Conservation (phyloP, 2,113 vertebrate species). For the Ascaphus truei region DNA sequence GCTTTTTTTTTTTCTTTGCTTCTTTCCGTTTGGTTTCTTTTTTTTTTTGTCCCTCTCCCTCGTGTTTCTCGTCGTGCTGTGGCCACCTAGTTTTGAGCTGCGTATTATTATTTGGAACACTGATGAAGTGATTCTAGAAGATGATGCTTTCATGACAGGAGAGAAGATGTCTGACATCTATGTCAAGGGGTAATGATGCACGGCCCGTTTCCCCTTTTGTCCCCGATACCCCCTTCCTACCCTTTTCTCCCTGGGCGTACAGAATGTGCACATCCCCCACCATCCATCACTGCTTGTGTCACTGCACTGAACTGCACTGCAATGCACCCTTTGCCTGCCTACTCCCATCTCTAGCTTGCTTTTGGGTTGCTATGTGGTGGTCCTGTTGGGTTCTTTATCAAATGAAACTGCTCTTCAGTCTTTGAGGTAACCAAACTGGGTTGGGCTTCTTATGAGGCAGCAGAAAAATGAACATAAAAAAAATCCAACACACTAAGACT, state of each 20-base stretch:
- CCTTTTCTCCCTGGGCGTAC: background rate
- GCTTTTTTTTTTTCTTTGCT: slow-evolving; percentile 19
- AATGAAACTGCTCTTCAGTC: slow-evolving; percentile 33
- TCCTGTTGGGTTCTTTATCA: slow-evolving; percentile 4
- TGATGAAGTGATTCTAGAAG: slow-evolving; percentile 71
- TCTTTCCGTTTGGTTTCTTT: slow-evolving; percentile 37
- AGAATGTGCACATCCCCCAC: background rate
- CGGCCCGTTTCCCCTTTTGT: slow-evolving; percentile 1
- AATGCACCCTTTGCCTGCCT: slow-evolving; percentile 2
- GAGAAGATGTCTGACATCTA: slow-evolving; percentile 78
- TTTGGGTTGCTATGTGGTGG: slow-evolving; percentile 32
- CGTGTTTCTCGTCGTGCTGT: slow-evolving; percentile 53
- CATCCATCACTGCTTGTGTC: background rate
- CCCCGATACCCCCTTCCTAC: background rate
- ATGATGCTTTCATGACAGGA: slow-evolving; percentile 73
- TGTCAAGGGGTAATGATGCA: slow-evolving; percentile 73
- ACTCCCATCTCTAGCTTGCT: slow-evolving; percentile 31
- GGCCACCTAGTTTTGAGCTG: slow-evolving; percentile 69
- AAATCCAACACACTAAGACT: no score
- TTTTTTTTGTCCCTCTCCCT: slow-evolving; percentile 56
- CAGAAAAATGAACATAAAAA: no score
- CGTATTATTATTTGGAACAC: slow-evolving; percentile 68
- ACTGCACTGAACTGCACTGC: slow-evolving; percentile 20
- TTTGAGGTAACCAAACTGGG: slow-evolving; percentile 2
- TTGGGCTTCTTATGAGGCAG: no score